phyloP scores from a whole-genome alignment of 2,888 invertebrate species.

The Pristionchus exspectatus region DNA sequence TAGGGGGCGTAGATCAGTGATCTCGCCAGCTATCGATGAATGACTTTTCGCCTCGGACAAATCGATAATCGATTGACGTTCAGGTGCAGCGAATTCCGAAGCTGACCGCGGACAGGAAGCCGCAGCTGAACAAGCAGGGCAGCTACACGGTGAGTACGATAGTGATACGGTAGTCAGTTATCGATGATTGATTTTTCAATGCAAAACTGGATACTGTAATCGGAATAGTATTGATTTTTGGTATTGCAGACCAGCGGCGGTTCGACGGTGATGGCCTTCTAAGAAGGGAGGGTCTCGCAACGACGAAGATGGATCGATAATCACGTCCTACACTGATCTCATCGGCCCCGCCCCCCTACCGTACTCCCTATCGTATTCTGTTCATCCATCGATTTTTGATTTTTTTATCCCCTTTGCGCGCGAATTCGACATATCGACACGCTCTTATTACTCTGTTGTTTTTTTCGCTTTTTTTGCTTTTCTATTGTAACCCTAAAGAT shows the following conservation, averaged over 20 bases:
- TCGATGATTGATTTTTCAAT: background rate
- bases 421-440: constrained; percentile 20
- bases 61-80: background rate
- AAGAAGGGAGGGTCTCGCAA: background rate
- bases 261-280: constrained; percentile 14
- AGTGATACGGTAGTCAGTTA: background rate
- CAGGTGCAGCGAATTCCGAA: background rate
- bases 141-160: constrained; percentile 17
- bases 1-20: too few species aligned
- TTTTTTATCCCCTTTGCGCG: background rate
- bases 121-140: constrained; percentile 3
- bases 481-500: background rate
- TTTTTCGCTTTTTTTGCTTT: background rate
- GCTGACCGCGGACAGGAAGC: constrained; percentile 25
- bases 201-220: too few species aligned
- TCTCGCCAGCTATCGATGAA: too few species aligned
- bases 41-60: too few species aligned
- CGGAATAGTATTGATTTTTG: background rate
- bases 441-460: background rate
- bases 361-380: constrained; percentile 1
- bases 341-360: too few species aligned
- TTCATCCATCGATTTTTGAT: background rate
- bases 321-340: constrained; percentile 6
- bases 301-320: constrained; percentile 43
- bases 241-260: background rate